Evolutionary conservation across 1,140 invertebrate species (phyloP), one percentile per base, ranked within the genome.

Genomic region (Myzus persicae): DNA sequence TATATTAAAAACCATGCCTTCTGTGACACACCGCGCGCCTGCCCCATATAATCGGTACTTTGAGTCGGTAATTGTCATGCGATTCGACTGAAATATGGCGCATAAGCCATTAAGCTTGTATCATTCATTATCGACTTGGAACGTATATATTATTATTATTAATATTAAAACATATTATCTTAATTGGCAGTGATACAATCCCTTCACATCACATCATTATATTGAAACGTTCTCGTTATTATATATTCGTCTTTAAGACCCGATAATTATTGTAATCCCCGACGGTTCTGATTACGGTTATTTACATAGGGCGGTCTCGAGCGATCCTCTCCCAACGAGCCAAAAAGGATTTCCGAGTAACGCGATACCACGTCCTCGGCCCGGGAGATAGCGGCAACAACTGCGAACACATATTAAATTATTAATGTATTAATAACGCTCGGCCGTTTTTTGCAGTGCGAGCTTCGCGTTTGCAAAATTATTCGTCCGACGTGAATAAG

Each of bases 151-250:
- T 31, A 59, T 59, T 4, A 59, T 59, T 31, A 76, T 76, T 76
- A 76, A n/a, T 38, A 82, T 82, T 38, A 82, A 82, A 38, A 9
- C 36, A 38, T 24, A 67, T 67, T 24, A 67, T 67, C 14, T 82
- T 82, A 82, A 82, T 82, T 82, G 36, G 76, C 22, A 82, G 36
- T 24, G 76, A 9, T 38, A 38, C 36, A 82, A 82, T 82, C 22
- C 76, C 76, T 82, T 82, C 76, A 38, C 76, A 36, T 81, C 76
- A 81, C n/a, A 44, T 81, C 46, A 48, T 51, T 82, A 82, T 82
- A 38, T 24, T 38, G 36, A 38, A 38, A 38, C 36, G 36, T 82
- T 82, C 20, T 82, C 76, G 76, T 82, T 76, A 82, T 82, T 82
- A 82, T 76, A 31, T 82, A 81, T 22, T 82, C 76, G 76, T 36